phyloP scores from a whole-genome alignment of 2,113 vertebrate genomes.

The Burhinus bistriatus region DNA sequence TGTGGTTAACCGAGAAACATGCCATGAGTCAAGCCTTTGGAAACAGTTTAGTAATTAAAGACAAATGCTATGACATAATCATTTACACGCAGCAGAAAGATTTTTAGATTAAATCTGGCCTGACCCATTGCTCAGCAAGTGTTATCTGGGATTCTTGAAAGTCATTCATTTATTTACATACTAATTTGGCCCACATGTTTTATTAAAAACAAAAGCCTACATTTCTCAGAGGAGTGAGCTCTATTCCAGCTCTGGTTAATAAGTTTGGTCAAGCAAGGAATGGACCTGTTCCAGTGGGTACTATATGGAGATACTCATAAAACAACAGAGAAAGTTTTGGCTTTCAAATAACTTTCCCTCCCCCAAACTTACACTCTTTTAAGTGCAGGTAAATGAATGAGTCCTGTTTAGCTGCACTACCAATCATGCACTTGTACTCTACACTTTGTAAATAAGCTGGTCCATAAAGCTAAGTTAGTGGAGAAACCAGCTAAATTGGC shows the following conservation, averaged over 20 bases:
- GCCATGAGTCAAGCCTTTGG: constrained; percentile 80
- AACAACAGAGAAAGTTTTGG: background rate
- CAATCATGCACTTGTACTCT: background rate
- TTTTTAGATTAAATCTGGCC: constrained; percentile 80
- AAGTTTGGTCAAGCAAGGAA: constrained; percentile 43
- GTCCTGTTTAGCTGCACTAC: background rate
- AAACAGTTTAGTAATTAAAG: constrained; percentile 83
- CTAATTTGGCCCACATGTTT: constrained; percentile 80
- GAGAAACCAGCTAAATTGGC: background rate
- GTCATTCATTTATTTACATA: constrained; percentile 78
- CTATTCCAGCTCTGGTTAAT: constrained; percentile 46
- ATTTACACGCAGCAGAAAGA: constrained; percentile 77
- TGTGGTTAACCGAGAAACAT: constrained; percentile 83
- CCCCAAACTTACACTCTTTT: background rate
- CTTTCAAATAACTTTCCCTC: background rate
- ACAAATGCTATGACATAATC: constrained; percentile 86
- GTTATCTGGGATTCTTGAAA: constrained; percentile 78
- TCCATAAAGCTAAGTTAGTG: background rate
- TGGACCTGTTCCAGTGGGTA: constrained; percentile 7
- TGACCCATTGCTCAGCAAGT: constrained; percentile 80
- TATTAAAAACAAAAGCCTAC: constrained; percentile 65
- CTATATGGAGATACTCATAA: background rate
- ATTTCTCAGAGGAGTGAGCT: constrained; percentile 62
- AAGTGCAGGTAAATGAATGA: background rate
- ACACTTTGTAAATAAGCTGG: background rate